phyloP scores from a whole-genome alignment of 23 tunicate genomes.

The Aplidium turbinatum region DNA sequence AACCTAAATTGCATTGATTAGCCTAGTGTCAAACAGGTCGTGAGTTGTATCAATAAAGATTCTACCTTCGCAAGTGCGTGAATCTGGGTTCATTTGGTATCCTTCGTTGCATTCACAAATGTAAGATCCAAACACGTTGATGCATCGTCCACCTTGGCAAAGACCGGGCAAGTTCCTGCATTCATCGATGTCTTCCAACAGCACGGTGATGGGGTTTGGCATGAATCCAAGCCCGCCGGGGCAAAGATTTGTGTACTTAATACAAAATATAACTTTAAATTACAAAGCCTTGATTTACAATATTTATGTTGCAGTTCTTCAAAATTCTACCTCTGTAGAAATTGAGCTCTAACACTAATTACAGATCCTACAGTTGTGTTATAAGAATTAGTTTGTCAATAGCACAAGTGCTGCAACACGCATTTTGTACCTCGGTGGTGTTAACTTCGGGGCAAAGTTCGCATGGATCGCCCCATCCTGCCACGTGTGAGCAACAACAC shows the following conservation, averaged over 20 bases:
- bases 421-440: slow-evolving; percentile 83
- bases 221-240: slow-evolving; percentile 90
- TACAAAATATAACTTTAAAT: too few species aligned
- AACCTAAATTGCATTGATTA: too few species aligned
- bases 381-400: too few species aligned
- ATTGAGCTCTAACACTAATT: too few species aligned
- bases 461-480: slow-evolving; percentile 95
- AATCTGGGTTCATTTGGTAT: slow-evolving; percentile 64
- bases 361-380: too few species aligned
- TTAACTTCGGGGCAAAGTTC: slow-evolving; percentile 78
- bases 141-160: slow-evolving; percentile 92
- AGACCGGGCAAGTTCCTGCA: slow-evolving; percentile 81
- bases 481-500: slow-evolving; percentile 71
- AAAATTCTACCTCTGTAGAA: too few species aligned
- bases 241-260: slow-evolving; percentile 77
- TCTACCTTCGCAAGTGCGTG: slow-evolving; percentile 80
- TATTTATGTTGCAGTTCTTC: too few species aligned
- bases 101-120: slow-evolving; percentile 85
- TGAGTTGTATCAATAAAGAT: not conserved
- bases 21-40: too few species aligned
- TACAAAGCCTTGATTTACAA: too few species aligned
- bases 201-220: slow-evolving; percentile 83
- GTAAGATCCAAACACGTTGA: slow-evolving; percentile 86
- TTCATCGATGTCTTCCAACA: slow-evolving; percentile 92
- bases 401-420: too few species aligned